Evolutionary conservation across 2,797 vertebrate genomes (phyloP).

Genomic region (Chaetophractus vellerosus): DNA sequence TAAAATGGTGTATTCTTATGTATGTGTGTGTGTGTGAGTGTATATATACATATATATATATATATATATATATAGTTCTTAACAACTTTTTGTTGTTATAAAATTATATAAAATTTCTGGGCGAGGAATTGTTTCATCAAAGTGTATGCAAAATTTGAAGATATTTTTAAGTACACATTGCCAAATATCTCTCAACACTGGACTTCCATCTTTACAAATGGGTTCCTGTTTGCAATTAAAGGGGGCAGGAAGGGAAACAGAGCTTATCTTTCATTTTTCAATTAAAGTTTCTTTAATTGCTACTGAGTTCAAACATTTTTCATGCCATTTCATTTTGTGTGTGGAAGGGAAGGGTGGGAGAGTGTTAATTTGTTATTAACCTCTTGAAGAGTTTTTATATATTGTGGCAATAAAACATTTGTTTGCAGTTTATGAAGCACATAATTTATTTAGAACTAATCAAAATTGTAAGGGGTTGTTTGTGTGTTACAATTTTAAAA

Average conservation of each 20-base stretch:
- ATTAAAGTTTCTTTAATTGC: not conserved
- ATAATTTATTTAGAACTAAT: not conserved
- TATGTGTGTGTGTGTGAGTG: too few relatives aligned
- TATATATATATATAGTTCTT: not conserved
- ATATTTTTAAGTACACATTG: not conserved
- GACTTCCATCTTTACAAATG: not conserved
- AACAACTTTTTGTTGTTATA: not conserved
- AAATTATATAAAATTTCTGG: not conserved
- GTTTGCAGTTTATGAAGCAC: not conserved
- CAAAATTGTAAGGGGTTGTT: not conserved
- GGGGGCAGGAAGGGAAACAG: not conserved
- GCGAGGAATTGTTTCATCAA: not conserved
- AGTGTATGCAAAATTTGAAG: not conserved
- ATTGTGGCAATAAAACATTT: not conserved
- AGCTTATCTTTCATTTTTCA: conserved; percentile 3
- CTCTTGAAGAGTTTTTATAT: not conserved
- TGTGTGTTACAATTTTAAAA: not conserved
- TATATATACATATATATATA: not conserved
- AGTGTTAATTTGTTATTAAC: not conserved
- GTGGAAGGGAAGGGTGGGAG: too few relatives aligned
- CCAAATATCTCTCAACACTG: not conserved
- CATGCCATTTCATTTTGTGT: not conserved
- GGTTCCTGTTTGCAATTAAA: not conserved
- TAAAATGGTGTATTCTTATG: not conserved
- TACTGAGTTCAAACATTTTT: not conserved